Percentiles rank a stretch among this genome's conserved stretches.
These are phyloP conservation scores for Brachionus paranguensis DNA, from an alignment of 1,140 invertebrate species.

Conservation along the genomic window DNA sequence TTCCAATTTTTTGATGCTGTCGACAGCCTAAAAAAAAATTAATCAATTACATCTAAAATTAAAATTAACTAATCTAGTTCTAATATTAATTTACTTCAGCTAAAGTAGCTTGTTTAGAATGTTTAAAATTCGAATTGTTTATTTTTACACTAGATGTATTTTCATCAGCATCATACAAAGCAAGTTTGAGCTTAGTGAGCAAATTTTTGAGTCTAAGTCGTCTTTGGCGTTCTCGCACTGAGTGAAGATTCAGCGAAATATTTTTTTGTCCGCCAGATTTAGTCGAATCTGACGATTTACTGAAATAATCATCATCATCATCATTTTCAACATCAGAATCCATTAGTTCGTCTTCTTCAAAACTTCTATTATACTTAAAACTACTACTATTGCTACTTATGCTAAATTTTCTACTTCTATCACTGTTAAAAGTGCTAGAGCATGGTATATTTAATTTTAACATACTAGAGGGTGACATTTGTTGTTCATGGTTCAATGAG, in stretches of 20 bases:
- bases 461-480: not conserved
- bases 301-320: not conserved
- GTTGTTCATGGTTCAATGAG: not conserved
- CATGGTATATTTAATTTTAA: not conserved
- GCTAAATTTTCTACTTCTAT: not conserved
- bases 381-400: conserved; percentile 1
- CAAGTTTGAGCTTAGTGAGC: not conserved
- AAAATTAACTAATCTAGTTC: not conserved
- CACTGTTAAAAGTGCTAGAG: conserved; percentile 9
- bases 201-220: conserved; percentile 25
- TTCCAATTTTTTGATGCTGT: not conserved
- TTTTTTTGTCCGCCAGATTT: not conserved
- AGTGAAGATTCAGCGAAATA: not conserved
- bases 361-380: not conserved
- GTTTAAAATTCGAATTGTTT: conserved; percentile 6
- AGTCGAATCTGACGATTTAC: not conserved
- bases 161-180: conserved; percentile 13
- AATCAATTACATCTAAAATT: not conserved
- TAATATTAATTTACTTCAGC: conserved; percentile 29
- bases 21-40: not conserved
- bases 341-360: not conserved
- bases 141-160: not conserved
- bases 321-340: conserved; percentile 19
- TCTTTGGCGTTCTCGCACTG: not conserved
- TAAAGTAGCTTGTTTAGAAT: conserved; percentile 34